phyloP scores from a whole-genome alignment of 2,888 invertebrate species.

The Serripes groenlandicus region DNA sequence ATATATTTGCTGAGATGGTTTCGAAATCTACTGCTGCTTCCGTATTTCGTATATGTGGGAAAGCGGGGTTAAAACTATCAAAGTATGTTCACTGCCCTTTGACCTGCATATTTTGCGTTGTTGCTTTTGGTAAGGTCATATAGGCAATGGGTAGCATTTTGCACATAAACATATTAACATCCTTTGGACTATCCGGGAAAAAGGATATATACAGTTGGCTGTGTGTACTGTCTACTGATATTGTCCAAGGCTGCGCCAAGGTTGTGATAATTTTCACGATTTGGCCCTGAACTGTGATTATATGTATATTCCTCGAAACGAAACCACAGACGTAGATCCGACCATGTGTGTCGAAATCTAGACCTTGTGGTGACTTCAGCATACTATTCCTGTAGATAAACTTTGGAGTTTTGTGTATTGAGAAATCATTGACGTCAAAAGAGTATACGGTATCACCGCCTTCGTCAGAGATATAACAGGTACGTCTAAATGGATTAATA shows the following conservation, averaged over 20 bases:
- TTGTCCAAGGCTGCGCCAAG: slow-evolving; percentile 31
- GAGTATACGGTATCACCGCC: slow-evolving; percentile 7
- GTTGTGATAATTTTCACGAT: slow-evolving; percentile 28
- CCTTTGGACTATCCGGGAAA: slow-evolving; percentile 12
- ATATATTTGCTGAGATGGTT: no score
- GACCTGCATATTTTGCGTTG: no score
- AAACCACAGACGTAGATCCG: slow-evolving; percentile 53
- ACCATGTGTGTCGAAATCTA: slow-evolving; percentile 28
- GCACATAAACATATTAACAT: slow-evolving; percentile 4
- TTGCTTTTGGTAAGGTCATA: no score
- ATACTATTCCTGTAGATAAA: slow-evolving; percentile 39
- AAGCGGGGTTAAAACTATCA: no score
- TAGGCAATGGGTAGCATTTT: no score
- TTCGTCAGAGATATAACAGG: slow-evolving; percentile 10
- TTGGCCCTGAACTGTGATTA: slow-evolving; percentile 29
- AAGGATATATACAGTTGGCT: slow-evolving; percentile 4
- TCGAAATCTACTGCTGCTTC: no score
- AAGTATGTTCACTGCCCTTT: no score
- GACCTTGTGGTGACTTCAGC: slow-evolving; percentile 49
- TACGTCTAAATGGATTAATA: background rate
- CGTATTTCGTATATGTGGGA: no score
- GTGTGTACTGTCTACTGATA: slow-evolving; percentile 12
- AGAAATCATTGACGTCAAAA: slow-evolving; percentile 1
- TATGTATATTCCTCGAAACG: slow-evolving; percentile 57
- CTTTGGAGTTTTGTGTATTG: background rate